These are phyloP conservation scores for Albula goreensis DNA, from an alignment of 2,113 vertebrate genomes.

Conservation along the genomic window DNA sequence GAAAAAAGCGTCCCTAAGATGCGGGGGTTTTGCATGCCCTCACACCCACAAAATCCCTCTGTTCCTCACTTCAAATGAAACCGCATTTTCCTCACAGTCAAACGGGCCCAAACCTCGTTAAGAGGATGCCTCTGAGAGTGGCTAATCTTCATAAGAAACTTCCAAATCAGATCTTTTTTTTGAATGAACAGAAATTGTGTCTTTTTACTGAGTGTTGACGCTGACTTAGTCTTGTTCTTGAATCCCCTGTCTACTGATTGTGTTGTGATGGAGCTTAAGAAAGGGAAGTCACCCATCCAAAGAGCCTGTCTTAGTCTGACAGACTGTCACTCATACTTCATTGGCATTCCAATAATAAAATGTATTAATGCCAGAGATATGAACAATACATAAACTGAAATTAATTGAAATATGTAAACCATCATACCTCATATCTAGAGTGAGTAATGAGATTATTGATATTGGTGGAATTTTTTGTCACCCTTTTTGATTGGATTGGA, in stretches of 20 bases:
- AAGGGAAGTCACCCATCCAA: background rate
- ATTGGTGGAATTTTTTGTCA: background rate
- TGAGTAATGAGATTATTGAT: background rate
- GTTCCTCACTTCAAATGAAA: constrained; percentile 7
- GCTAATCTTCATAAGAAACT: background rate
- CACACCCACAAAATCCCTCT: constrained; percentile 1
- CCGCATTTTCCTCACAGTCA: background rate
- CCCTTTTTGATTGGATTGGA: too few relatives aligned
- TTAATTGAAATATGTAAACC: background rate
- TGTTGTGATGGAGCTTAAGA: background rate
- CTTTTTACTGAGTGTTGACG: background rate
- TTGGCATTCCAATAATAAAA: background rate
- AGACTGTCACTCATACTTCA: background rate
- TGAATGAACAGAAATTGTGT: background rate
- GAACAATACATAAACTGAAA: background rate
- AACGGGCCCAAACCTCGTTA: background rate
- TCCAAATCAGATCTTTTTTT: background rate
- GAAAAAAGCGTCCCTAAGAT: background rate
- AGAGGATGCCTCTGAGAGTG: background rate
- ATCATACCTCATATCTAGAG: background rate
- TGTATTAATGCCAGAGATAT: background rate
- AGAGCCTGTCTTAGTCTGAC: background rate
- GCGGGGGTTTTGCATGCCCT: background rate
- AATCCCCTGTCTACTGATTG: background rate
- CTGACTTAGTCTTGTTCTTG: background rate